A percentile compares a stretch with the other conserved stretches of the same genome.
Conservation (phyloP, 2,888 invertebrate species). For the Perdita meconis region DNA sequence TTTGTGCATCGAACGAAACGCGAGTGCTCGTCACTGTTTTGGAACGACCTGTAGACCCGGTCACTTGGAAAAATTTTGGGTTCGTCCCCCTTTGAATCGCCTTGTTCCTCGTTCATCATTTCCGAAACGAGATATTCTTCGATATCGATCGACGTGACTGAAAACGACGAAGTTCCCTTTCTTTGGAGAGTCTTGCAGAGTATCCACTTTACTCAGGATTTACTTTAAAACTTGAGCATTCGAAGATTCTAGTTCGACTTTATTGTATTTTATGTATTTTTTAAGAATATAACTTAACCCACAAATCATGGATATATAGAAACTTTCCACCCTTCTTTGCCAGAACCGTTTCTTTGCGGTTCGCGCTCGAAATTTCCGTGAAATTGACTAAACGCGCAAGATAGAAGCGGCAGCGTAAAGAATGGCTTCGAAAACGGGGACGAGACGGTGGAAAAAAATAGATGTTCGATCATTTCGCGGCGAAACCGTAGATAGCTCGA, state of each 20-base stretch:
- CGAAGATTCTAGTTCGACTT: not conserved
- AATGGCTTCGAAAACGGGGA: not conserved
- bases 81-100: conserved; percentile 30
- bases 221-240: not conserved
- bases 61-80: conserved; percentile 9
- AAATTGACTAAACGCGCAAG: conserved; percentile 6
- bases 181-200: not conserved
- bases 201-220: not conserved
- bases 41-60: not conserved
- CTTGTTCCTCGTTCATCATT: conserved; percentile 34
- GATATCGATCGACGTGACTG: conserved; percentile 47
- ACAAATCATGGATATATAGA: conserved; percentile 9
- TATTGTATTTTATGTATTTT: no score
- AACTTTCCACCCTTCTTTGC: not conserved
- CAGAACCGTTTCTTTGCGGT: conserved; percentile 1
- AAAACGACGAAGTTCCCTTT: conserved; percentile 9
- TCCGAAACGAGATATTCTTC: conserved; percentile 40
- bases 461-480: conserved; percentile 39
- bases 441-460: not conserved
- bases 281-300: no score
- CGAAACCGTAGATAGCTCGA: conserved; percentile 31
- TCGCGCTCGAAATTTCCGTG: not conserved
- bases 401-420: not conserved
- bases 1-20: conserved; percentile 1
- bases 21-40: conserved; percentile 16